phyloP scores from a whole-genome alignment of 2,888 invertebrate genomes.

The Terebella lapidaria region DNA sequence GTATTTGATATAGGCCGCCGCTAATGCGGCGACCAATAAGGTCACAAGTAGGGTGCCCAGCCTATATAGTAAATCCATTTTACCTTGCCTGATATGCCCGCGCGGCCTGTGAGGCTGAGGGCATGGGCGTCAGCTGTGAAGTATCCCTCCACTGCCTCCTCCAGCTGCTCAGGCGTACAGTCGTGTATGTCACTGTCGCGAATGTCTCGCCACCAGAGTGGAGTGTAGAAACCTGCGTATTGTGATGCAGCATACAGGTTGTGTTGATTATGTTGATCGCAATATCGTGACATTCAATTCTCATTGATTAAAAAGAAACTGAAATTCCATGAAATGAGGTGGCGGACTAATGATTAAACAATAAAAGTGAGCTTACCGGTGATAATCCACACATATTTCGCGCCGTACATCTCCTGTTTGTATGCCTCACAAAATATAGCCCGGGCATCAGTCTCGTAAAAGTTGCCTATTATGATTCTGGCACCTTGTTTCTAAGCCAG shows the following conservation, averaged over 20 bases:
- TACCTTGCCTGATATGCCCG: conserved; percentile 29
- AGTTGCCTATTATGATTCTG: conserved; percentile 89
- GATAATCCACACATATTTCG: conserved; percentile 33
- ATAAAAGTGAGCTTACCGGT: conserved; percentile 19
- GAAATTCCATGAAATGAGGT: too few relatives aligned
- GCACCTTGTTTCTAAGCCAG: conserved; percentile 80
- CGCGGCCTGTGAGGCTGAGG: conserved; percentile 18
- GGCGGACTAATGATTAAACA: too few relatives aligned
- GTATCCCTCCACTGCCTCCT: conserved; percentile 27
- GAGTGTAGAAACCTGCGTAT: conserved; percentile 25
- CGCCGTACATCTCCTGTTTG: conserved; percentile 29
- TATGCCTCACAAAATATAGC: conserved; percentile 79
- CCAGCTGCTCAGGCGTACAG: conserved; percentile 25
- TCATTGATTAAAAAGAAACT: too few relatives aligned
- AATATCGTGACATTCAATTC: too few relatives aligned
- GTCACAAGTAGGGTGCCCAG: too few relatives aligned
- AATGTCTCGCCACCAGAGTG: conserved; percentile 23
- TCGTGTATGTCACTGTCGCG: conserved; percentile 63
- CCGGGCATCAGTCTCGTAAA: conserved; percentile 92
- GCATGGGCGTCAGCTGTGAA: conserved; percentile 27
- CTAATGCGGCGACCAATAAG: too few relatives aligned
- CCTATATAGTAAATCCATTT: too few relatives aligned
- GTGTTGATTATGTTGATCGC: too few relatives aligned
- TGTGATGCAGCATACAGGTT: too few relatives aligned
- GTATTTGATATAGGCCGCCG: too few relatives aligned